phyloP scores from a whole-genome alignment of 1,140 invertebrate genomes.

The Chironomus striatipennis region DNA sequence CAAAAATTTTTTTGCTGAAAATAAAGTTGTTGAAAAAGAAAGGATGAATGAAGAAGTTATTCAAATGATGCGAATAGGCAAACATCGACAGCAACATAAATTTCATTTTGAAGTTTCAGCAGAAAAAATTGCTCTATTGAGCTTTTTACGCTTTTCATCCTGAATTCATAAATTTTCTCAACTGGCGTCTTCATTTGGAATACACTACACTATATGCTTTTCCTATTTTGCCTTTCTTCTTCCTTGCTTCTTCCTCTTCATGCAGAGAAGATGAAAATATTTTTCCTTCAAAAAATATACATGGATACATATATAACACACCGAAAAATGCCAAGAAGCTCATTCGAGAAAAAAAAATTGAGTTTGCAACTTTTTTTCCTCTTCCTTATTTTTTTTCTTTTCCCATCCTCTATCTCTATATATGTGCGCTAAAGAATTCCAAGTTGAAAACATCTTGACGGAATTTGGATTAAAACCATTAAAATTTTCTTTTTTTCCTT shows the following conservation, averaged over 20 bases:
- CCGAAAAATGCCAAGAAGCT: slow-evolving; percentile 17
- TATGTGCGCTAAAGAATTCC: not conserved
- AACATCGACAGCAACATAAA: not conserved
- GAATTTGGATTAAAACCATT: slow-evolving; percentile 14
- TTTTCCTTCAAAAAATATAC: not conserved
- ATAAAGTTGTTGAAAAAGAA: too few relatives aligned
- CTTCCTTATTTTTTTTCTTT: not conserved
- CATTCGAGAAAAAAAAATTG: not conserved
- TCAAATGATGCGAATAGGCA: not conserved
- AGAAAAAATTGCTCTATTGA: slow-evolving; percentile 19
- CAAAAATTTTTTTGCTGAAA: too few relatives aligned
- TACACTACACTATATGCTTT: not conserved
- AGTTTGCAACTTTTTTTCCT: slow-evolving; percentile 17
- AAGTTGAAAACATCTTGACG: slow-evolving; percentile 10
- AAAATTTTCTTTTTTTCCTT: not conserved
- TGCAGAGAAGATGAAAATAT: not conserved
- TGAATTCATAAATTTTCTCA: slow-evolving; percentile 19
- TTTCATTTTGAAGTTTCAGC: slow-evolving; percentile 15
- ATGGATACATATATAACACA: not conserved
- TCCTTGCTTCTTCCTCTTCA: not conserved
- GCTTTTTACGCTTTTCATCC: slow-evolving; percentile 22
- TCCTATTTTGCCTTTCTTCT: too few relatives aligned
- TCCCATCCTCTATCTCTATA: too few relatives aligned
- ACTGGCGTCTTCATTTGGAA: slow-evolving; percentile 19
- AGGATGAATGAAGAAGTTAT: not conserved